These are phyloP conservation scores for Arvicanthis niloticus DNA, from an alignment of 2,113 vertebrate species.

Conservation along the genomic window DNA sequence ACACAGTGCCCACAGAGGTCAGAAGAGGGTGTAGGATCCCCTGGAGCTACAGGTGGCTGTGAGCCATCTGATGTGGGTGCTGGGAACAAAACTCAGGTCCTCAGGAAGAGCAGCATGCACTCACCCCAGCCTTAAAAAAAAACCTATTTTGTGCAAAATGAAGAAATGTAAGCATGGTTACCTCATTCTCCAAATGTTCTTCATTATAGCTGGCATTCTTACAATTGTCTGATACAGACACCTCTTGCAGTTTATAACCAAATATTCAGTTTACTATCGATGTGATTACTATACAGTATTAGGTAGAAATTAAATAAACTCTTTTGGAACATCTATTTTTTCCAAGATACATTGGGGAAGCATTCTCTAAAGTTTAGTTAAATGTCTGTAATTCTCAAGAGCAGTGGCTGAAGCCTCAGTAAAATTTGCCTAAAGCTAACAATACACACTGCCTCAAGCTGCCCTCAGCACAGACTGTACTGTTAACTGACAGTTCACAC, in stretches of 20 bases:
- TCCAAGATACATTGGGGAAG: neutral
- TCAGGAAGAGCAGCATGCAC: neutral
- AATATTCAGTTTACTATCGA: slow-evolving; percentile 53
- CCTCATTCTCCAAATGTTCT: slow-evolving; percentile 17
- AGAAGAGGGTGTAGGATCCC: neutral
- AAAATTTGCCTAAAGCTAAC: neutral
- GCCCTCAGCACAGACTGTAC: too few species aligned
- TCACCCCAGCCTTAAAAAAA: neutral
- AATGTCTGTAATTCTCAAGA: slow-evolving; percentile 40
- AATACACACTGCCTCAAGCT: neutral
- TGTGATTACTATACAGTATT: neutral
- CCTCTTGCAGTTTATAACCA: slow-evolving; percentile 3
- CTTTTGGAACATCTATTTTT: slow-evolving; percentile 5
- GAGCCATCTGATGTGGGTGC: neutral
- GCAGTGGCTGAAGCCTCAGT: neutral
- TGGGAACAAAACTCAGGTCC: neutral
- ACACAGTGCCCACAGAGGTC: neutral
- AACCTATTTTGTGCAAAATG: neutral
- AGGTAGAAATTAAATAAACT: neutral
- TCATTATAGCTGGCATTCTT: neutral
- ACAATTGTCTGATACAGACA: neutral
- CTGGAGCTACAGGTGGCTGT: neutral
- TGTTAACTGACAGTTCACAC: too few species aligned
- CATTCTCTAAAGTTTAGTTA: slow-evolving; percentile 30
- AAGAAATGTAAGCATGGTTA: neutral